Conservation (phyloP, 2,113 vertebrate species). For the Salvelinus alpinus region DNA sequence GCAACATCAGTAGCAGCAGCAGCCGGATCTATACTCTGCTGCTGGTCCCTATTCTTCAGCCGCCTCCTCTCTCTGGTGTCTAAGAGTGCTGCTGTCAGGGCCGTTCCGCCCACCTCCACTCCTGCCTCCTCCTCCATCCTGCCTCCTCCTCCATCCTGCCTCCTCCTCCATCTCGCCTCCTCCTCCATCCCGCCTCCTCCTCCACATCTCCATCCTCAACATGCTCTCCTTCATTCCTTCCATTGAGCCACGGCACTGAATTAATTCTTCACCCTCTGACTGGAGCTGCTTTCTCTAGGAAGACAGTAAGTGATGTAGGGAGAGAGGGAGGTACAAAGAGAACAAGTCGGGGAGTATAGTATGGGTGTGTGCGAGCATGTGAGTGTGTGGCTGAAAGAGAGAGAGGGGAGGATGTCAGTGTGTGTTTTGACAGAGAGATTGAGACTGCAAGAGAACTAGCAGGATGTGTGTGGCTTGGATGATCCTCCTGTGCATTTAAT, state of each 20-base stretch:
- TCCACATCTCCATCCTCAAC: slow-evolving; percentile 59
- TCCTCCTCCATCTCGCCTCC: slow-evolving; percentile 48
- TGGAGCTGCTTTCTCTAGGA: slow-evolving; percentile 66
- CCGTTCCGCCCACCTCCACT: slow-evolving; percentile 53
- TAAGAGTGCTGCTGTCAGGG: slow-evolving; percentile 54
- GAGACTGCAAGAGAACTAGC: slow-evolving; percentile 54
- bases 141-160: slow-evolving; percentile 40
- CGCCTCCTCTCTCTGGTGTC: background rate
- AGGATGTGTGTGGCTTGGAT: slow-evolving; percentile 53
- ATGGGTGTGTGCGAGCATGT: slow-evolving; percentile 4
- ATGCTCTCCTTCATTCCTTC: slow-evolving; percentile 55
- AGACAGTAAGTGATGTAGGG: slow-evolving; percentile 67
- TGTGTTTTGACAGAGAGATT: slow-evolving; percentile 41
- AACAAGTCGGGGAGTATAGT: no score
- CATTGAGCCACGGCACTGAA: slow-evolving; percentile 64
- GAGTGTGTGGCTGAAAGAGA: background rate
- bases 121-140: slow-evolving; percentile 60
- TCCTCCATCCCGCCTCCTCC: slow-evolving; percentile 45
- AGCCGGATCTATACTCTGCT: background rate
- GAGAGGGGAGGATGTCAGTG: background rate
- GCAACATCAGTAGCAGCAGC: background rate
- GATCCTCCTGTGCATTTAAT: slow-evolving; percentile 47
- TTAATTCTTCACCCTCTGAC: slow-evolving; percentile 68
- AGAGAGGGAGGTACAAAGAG: slow-evolving; percentile 2
- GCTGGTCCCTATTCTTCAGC: no score